Evolutionary conservation across 2,113 vertebrate species (phyloP).

Genomic region (Phasianus colchicus): DNA sequence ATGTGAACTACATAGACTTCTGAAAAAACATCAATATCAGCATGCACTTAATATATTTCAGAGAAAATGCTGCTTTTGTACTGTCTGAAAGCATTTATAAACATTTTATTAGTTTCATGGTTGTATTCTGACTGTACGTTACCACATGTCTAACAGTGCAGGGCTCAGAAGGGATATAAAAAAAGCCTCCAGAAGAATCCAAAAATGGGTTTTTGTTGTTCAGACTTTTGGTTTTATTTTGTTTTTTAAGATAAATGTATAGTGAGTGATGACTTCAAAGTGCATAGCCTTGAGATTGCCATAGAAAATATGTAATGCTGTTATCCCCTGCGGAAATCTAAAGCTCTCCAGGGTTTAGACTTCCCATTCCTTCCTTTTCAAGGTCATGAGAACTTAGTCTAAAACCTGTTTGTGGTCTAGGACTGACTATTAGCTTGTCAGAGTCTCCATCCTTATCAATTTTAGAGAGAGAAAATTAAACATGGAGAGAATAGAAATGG

Average conservation of each 20-base stretch:
- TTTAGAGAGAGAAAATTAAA: neutral
- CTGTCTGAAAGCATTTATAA: neutral
- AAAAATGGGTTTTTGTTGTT: neutral
- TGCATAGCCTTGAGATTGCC: neutral
- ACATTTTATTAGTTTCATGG: neutral
- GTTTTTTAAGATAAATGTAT: neutral
- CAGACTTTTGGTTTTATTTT: neutral
- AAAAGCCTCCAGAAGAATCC: neutral
- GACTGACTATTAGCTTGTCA: neutral
- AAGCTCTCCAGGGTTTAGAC: neutral
- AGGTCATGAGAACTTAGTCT: neutral
- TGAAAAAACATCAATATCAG: neutral
- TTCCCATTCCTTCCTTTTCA: neutral
- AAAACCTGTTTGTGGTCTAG: neutral
- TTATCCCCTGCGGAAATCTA: neutral
- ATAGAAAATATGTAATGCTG: neutral
- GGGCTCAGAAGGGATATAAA: neutral
- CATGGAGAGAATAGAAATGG: neutral
- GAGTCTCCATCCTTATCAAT: neutral
- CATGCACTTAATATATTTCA: neutral
- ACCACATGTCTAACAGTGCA: neutral
- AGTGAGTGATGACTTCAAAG: neutral
- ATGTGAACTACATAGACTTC: neutral
- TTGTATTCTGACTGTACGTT: neutral
- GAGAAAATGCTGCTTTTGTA: neutral